These are phyloP conservation scores for Uria aalge DNA, from an alignment of 2,113 vertebrate species.

Conservation along the genomic window DNA sequence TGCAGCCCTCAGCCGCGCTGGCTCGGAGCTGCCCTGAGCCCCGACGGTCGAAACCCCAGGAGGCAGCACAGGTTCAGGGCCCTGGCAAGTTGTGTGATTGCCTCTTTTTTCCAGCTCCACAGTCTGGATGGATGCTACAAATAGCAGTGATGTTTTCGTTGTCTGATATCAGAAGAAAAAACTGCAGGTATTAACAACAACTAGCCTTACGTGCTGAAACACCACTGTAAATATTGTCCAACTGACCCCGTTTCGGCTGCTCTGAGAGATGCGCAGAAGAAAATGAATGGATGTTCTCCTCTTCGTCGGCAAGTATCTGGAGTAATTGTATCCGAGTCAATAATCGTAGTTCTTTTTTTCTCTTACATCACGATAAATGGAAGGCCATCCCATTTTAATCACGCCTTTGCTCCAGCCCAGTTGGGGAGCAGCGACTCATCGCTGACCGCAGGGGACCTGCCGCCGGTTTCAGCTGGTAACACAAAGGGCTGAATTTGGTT, in stretches of 20 bases:
- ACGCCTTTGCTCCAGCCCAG: not conserved
- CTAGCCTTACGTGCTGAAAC: not conserved
- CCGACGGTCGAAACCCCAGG: fast-evolving
- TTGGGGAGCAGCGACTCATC: not conserved
- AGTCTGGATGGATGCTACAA: not conserved
- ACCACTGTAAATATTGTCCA: not conserved
- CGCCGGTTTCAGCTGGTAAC: not conserved
- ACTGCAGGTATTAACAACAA: not conserved
- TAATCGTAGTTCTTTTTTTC: not conserved
- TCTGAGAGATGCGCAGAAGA: not conserved
- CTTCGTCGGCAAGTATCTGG: fast-evolving
- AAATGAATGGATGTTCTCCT: not conserved
- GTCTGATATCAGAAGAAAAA: not conserved
- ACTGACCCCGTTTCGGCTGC: not conserved
- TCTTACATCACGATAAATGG: not conserved
- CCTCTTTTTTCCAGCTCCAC: not conserved
- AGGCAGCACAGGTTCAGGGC: fast-evolving
- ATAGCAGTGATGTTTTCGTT: not conserved
- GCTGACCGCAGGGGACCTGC: not conserved
- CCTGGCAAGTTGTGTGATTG: fast-evolving
- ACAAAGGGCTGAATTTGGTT: not conserved
- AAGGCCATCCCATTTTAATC: not conserved
- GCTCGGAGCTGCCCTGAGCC: not conserved
- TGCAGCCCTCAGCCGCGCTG: not conserved
- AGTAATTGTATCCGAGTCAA: not conserved